phyloP scores from a whole-genome alignment of 2,888 invertebrate species.

The Dorcus parallelipipedus region DNA sequence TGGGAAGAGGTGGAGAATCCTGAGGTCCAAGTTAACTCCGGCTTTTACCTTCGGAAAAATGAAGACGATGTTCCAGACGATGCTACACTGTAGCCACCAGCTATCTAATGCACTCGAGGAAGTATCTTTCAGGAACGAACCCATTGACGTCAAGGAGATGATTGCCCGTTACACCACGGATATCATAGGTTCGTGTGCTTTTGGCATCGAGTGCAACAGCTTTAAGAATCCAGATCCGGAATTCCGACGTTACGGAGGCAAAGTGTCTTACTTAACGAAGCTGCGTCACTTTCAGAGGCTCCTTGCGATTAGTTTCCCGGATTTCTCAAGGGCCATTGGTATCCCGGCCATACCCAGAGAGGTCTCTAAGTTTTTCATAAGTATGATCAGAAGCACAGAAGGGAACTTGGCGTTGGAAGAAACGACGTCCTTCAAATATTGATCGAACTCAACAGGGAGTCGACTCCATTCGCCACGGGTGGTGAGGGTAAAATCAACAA shows the following conservation, averaged over 20 bases:
- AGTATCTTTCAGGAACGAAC: neutral
- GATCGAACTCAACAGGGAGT: constrained; percentile 28
- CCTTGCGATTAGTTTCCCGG: constrained; percentile 15
- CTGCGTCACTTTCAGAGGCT: constrained; percentile 19
- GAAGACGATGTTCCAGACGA: constrained; percentile 49
- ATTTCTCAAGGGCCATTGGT: constrained; percentile 16
- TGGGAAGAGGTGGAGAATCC: constrained; percentile 51
- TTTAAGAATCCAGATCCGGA: constrained; percentile 34
- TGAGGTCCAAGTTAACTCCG: constrained; percentile 51
- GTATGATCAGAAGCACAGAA: constrained; percentile 29
- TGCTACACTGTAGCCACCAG: constrained; percentile 40
- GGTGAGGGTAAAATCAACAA: too few species aligned
- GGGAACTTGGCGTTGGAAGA: constrained; percentile 26
- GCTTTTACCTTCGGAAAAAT: constrained; percentile 53
- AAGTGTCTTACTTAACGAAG: constrained; percentile 29
- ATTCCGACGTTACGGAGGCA: constrained; percentile 36
- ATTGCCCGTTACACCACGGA: constrained; percentile 42
- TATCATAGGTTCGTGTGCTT: constrained; percentile 43
- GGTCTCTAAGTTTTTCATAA: constrained; percentile 29
- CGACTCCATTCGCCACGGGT: constrained; percentile 6
- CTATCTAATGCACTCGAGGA: constrained; percentile 29
- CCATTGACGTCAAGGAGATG: constrained; percentile 29
- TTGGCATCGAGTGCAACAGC: constrained; percentile 42
- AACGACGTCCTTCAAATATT: constrained; percentile 45
- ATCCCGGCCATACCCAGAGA: constrained; percentile 23